A percentile compares a stretch with the other conserved stretches of the same genome.
Conservation (phyloP, 2,113 vertebrate species). For the Oryzias javanicus region DNA sequence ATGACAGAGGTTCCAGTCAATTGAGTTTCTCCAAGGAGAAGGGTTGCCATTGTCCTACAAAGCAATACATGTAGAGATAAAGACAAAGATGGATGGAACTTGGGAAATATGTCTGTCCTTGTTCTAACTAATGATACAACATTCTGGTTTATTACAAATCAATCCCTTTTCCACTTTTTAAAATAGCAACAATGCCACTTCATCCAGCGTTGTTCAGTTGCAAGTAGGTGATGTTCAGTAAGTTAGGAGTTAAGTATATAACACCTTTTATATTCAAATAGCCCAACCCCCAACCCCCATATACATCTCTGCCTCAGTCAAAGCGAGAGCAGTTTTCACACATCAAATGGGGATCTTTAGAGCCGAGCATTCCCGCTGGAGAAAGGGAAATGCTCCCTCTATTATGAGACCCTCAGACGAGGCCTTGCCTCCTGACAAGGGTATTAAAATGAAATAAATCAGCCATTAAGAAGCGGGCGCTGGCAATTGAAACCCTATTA, state of each 20-base stretch:
- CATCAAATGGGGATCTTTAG: slow-evolving; percentile 72
- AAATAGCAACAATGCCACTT: not conserved
- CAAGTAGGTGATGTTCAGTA: slow-evolving; percentile 21
- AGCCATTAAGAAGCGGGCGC: slow-evolving; percentile 76
- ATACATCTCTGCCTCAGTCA: slow-evolving; percentile 29
- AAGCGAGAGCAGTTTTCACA: slow-evolving; percentile 52
- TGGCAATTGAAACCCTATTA: slow-evolving; percentile 80
- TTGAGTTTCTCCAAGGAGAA: slow-evolving; percentile 83
- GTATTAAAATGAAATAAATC: slow-evolving; percentile 85
- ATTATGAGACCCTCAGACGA: slow-evolving; percentile 67
- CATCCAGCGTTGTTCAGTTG: slow-evolving; percentile 5
- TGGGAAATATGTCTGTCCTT: slow-evolving; percentile 1
- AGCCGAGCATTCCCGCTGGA: slow-evolving; percentile 68
- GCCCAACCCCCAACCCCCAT: slow-evolving; percentile 42
- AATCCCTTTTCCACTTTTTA: not conserved
- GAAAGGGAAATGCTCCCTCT: slow-evolving; percentile 58
- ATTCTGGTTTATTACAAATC: slow-evolving; percentile 4
- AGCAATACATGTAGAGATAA: slow-evolving; percentile 34
- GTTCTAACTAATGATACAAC: slow-evolving; percentile 19
- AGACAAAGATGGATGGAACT: slow-evolving; percentile 36
- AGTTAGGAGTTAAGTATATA: slow-evolving; percentile 14
- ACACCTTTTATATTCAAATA: slow-evolving; percentile 24
- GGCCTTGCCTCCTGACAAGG: slow-evolving; percentile 77
- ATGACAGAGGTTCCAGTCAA: slow-evolving; percentile 93
- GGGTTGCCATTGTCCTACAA: slow-evolving; percentile 56